Conservation (phyloP, 2,113 vertebrate species). For the Myotis brandtii region DNA sequence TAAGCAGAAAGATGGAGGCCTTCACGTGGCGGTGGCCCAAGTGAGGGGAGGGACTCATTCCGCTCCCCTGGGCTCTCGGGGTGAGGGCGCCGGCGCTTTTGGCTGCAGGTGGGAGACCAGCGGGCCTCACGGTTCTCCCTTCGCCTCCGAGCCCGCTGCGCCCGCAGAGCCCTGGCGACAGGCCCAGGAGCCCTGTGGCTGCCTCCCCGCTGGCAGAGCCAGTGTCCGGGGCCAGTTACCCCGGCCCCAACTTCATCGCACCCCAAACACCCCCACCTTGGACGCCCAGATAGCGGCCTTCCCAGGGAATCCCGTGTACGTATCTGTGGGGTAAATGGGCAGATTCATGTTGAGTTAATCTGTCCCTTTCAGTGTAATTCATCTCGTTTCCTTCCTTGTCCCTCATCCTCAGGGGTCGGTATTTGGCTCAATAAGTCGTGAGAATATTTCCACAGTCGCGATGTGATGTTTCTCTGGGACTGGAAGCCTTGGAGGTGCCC, state of each 20-base stretch:
- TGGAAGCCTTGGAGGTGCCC: rapidly evolving
- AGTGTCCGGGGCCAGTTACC: no score
- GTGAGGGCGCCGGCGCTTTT: rapidly evolving
- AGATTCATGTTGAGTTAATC: neutral
- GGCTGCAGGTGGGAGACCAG: neutral
- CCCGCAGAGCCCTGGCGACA: neutral
- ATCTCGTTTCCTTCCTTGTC: neutral
- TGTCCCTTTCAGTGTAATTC: neutral
- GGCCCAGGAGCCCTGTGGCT: neutral
- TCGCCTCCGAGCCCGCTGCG: neutral
- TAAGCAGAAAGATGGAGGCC: neutral
- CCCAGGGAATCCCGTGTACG: neutral
- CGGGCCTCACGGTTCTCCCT: no score
- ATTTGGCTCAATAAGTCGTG: neutral
- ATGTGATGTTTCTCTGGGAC: neutral
- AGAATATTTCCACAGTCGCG: neutral
- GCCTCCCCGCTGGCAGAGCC: neutral
- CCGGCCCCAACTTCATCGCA: neutral
- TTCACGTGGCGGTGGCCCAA: neutral
- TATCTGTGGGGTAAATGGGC: neutral
- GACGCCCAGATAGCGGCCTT: neutral
- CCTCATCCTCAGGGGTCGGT: neutral
- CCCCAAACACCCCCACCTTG: neutral
- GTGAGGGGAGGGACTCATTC: neutral
- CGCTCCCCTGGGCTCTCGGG: neutral